Percentiles rank a stretch among this genome's conserved stretches.
These are phyloP conservation scores for Leucopsar rothschildi DNA, from an alignment of 2,113 vertebrate genomes.

Conservation along the genomic window DNA sequence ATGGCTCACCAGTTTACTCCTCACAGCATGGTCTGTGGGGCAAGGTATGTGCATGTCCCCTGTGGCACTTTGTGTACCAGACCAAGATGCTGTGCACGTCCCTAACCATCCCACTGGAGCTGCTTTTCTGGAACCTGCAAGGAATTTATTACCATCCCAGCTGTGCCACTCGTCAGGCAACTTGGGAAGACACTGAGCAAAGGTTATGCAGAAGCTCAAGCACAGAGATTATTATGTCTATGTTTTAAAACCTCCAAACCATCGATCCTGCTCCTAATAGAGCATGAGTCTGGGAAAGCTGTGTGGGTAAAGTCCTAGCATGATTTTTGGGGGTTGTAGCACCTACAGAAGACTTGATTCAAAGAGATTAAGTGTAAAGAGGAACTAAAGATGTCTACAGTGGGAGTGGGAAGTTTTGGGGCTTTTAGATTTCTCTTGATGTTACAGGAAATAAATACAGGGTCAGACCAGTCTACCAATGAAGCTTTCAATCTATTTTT, in stretches of 20 bases:
- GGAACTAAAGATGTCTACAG: neutral
- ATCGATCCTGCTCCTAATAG: neutral
- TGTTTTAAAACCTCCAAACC: neutral
- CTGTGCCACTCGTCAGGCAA: neutral
- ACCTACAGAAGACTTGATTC: neutral
- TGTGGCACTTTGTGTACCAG: neutral
- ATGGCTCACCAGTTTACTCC: neutral
- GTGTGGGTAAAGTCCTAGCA: neutral
- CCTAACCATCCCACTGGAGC: neutral
- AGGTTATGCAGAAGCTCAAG: neutral
- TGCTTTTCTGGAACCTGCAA: neutral
- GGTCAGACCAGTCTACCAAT: neutral
- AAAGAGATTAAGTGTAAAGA: neutral
- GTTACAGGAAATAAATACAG: neutral
- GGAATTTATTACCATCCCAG: neutral
- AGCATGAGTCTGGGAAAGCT: neutral
- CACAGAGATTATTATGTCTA: neutral
- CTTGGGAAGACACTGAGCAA: neutral
- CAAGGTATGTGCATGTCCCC: fast-evolving
- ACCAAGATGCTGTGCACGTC: neutral
- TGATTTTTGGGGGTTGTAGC: neutral
- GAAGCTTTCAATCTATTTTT: neutral
- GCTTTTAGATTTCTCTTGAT: neutral
- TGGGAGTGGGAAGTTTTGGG: neutral
- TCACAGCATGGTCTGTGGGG: neutral